Evolutionary conservation across 2,113 vertebrate species (phyloP), one percentile per base, ranked within the genome.

Genomic region (Lathamus discolor): DNA sequence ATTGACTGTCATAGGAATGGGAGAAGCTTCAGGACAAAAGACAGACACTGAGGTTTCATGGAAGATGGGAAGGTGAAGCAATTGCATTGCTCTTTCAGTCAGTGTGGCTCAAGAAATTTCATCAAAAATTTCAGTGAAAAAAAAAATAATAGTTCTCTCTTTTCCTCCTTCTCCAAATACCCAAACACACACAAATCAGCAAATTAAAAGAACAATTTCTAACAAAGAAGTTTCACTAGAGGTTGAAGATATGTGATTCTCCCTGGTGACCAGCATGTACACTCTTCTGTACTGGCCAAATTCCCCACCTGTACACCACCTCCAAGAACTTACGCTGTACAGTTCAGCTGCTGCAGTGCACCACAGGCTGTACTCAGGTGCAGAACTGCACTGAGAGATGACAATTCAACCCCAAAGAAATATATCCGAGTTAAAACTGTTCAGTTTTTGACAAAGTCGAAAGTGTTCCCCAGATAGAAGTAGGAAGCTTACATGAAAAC

Each of bases 301-400:
- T 54, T 86, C n/a, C 18, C 11, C 28, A 17, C 24, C 14, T 63
- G 46, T 67, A 49, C 6, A 67, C 22, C 25, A 44, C 5, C 29
- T 79, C 20, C 43, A 67, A 48, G 49, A 31, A 49, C 33, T 46
- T 29, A 23, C 0, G 4, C 24, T 3, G 1, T 29, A 17, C 48
- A 74, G 51, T 43, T 86, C 29, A 31, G 61, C 8, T 62, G 49
- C 39, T 67, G 72, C 44, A 86, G 7, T 17, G 28, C 24, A 54
- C 16, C 4, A 1, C 25, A 41, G 23, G 44, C 57, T 0, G 0
- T n/a, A 39, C 4, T 67, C 31, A 23, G 15, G 5, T 29, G 48
- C 63, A 77, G 57, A 90, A 73, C 14, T 12, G 3, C 39, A 11
- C 3, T 33, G 17, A 28, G 18, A 72, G 5, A 39, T 46, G 61